Percentiles rank a stretch among this genome's conserved stretches.
These are phyloP conservation scores for Zosterops japonicus DNA, from an alignment of 2,113 vertebrate genomes.

Conservation along the genomic window DNA sequence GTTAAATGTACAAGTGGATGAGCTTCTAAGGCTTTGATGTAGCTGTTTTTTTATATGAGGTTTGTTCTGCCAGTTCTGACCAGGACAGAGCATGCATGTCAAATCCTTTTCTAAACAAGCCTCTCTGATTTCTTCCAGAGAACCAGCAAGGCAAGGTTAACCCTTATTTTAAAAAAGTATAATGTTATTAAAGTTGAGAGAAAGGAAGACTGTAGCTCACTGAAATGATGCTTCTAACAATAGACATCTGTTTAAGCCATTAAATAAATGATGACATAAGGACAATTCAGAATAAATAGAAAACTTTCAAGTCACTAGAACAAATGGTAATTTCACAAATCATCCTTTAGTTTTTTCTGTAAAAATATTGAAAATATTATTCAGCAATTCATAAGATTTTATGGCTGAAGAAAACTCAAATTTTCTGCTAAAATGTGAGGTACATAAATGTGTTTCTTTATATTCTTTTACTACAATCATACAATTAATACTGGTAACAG, in stretches of 20 bases:
- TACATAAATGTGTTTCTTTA: neutral
- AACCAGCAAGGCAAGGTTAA: constrained; percentile 1
- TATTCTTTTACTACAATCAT: neutral
- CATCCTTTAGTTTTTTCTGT: neutral
- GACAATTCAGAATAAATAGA: neutral
- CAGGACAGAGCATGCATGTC: constrained; percentile 17
- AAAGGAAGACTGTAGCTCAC: neutral
- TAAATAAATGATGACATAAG: neutral
- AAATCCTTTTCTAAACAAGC: constrained; percentile 56
- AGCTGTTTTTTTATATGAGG: neutral
- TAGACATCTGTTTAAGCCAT: neutral
- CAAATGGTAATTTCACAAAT: neutral
- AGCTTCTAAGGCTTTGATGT: constrained; percentile 33
- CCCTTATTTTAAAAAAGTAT: neutral
- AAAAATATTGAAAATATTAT: neutral
- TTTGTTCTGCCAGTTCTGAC: constrained; percentile 45
- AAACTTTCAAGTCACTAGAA: neutral
- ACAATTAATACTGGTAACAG: neutral
- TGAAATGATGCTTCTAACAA: neutral
- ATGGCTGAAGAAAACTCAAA: neutral
- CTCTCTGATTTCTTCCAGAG: constrained; percentile 36
- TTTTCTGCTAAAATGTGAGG: neutral
- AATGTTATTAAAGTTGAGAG: neutral
- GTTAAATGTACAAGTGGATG: neutral
- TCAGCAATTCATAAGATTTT: neutral